A percentile compares a stretch with the other conserved stretches of the same genome.
These are phyloP conservation scores for Catajapyx aquilonaris DNA, from an alignment of 1,140 invertebrate species.

Conservation along the genomic window DNA sequence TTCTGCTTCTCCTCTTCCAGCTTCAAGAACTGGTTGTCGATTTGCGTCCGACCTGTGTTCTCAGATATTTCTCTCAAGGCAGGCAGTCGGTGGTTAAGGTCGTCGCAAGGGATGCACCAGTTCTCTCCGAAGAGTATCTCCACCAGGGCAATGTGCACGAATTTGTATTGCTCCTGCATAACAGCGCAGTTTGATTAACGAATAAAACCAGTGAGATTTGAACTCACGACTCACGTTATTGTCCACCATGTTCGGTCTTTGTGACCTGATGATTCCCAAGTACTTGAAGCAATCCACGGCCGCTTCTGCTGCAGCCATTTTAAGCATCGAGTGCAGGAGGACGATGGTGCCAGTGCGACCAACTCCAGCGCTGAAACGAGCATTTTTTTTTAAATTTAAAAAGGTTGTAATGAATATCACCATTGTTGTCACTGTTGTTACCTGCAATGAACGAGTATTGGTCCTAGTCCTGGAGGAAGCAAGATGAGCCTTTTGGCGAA, in stretches of 20 bases:
- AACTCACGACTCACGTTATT: constrained; percentile 12
- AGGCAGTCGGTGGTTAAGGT: not conserved
- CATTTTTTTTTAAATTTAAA: not conserved
- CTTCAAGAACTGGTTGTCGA: not conserved
- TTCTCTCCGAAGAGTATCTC: not conserved
- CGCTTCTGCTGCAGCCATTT: constrained; percentile 15
- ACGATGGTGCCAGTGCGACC: constrained; percentile 23
- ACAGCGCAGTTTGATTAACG: too few relatives aligned
- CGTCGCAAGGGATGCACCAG: not conserved
- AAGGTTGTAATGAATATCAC: not conserved
- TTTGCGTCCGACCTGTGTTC: not conserved
- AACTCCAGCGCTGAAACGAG: constrained; percentile 17
- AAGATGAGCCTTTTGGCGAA: not conserved
- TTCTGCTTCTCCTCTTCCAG: not conserved
- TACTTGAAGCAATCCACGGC: constrained; percentile 20
- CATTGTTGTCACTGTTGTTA: not conserved
- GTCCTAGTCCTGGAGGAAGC: not conserved
- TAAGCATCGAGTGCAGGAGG: constrained; percentile 20
- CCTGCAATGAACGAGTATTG: not conserved
- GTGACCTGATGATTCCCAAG: constrained; percentile 19
- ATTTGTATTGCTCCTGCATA: constrained; percentile 32
- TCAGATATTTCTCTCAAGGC: not conserved
- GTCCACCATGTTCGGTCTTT: constrained; percentile 23
- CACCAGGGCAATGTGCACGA: constrained; percentile 18
- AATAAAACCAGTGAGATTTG: constrained; percentile 4